Percentiles rank a stretch among this genome's conserved stretches.
phyloP scores from a whole-genome alignment of 2,888 invertebrate genomes.

The Lycophotia porphyrea region DNA sequence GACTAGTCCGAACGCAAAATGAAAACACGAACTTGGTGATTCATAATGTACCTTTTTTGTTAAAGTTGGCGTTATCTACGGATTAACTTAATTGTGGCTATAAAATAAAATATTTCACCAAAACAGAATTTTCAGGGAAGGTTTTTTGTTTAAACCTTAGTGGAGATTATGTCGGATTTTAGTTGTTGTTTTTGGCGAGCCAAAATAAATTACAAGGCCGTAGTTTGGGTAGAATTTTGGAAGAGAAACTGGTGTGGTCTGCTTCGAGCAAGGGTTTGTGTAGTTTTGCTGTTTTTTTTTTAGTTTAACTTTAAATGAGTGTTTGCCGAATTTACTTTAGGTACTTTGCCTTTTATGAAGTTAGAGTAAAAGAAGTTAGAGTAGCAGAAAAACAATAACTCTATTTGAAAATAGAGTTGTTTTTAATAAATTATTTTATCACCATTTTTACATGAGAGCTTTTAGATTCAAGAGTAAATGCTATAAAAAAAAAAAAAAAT shows the following conservation, averaged over 20 bases:
- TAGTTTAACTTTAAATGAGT: slow-evolving; percentile 3
- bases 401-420: too few species aligned
- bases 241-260: slow-evolving; percentile 48
- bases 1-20: slow-evolving; percentile 22
- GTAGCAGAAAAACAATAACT: too few species aligned
- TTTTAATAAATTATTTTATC: background rate
- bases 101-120: slow-evolving; percentile 69
- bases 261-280: slow-evolving; percentile 34
- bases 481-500: background rate
- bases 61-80: slow-evolving; percentile 65
- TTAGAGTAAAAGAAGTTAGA: background rate
- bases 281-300: slow-evolving; percentile 6
- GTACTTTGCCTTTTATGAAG: background rate
- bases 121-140: slow-evolving; percentile 56
- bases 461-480: background rate
- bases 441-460: background rate
- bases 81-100: slow-evolving; percentile 69
- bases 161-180: slow-evolving; percentile 65
- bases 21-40: slow-evolving; percentile 49
- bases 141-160: slow-evolving; percentile 66
- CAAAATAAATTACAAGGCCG: slow-evolving; percentile 60
- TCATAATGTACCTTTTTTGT: slow-evolving; percentile 64
- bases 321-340: slow-evolving; percentile 9
- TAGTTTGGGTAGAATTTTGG: slow-evolving; percentile 35
- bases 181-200: slow-evolving; percentile 65